Evolutionary conservation across 2,888 invertebrate species (phyloP).

Genomic region (Megamerina dolium): DNA sequence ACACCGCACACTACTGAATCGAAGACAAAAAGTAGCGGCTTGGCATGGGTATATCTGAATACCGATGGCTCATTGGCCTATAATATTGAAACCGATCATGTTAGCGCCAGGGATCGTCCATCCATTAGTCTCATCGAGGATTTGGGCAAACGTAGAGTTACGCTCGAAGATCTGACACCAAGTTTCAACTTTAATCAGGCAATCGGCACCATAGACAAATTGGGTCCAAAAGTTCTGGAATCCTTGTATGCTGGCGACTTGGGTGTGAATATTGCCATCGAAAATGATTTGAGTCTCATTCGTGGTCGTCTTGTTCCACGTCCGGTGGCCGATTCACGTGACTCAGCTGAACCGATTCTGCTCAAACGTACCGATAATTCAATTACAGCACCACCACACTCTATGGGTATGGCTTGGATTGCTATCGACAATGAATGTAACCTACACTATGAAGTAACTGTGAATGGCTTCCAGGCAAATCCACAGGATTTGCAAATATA

Average conservation of each 20-base stretch:
- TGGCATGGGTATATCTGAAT: conserved; percentile 74
- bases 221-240: conserved; percentile 75
- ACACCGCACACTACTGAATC: conserved; percentile 52
- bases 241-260: conserved; percentile 77
- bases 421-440: conserved; percentile 75
- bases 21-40: conserved; percentile 56
- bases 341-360: conserved; percentile 62
- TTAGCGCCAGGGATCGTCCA: conserved; percentile 55
- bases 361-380: conserved; percentile 56
- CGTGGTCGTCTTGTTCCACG: conserved; percentile 64
- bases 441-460: conserved; percentile 67
- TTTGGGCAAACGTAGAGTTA: conserved; percentile 63
- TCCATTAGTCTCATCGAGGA: conserved; percentile 69
- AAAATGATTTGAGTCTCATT: conserved; percentile 55
- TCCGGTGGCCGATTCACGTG: conserved; percentile 68
- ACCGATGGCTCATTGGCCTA: conserved; percentile 72
- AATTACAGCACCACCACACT: conserved; percentile 42
- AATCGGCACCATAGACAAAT: conserved; percentile 69
- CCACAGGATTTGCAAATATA: conserved; percentile 53
- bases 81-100: conserved; percentile 65
- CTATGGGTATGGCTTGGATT: conserved; percentile 75
- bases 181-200: conserved; percentile 57
- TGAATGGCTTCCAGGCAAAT: conserved; percentile 46
- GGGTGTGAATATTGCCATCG: conserved; percentile 66
- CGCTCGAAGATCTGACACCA: conserved; percentile 67